Percentiles rank a stretch among this genome's conserved stretches.
Evolutionary conservation across 2,888 invertebrate species (phyloP).

Genomic region (Drosophila helvetica): DNA sequence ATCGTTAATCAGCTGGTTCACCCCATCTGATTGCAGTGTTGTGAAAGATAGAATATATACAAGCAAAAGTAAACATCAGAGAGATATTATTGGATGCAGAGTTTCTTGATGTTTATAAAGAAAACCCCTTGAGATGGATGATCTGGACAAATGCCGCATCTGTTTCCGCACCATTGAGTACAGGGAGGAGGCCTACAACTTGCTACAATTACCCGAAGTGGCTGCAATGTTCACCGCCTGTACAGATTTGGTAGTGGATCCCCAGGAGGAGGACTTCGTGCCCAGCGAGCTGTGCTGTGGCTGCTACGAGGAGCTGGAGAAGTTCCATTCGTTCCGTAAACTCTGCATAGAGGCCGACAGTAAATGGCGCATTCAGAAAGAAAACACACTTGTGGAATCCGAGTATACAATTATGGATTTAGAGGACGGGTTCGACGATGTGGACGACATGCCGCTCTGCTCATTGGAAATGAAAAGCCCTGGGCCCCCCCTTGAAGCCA

Average conservation of each 20-base stretch:
- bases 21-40: neutral
- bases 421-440: neutral
- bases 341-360: slow-evolving; percentile 56
- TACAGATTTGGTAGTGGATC: slow-evolving; percentile 57
- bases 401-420: neutral
- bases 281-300: slow-evolving; percentile 54
- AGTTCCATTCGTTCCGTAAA: slow-evolving; percentile 51
- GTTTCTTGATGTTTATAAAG: neutral
- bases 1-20: slow-evolving; percentile 21
- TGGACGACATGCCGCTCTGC: neutral
- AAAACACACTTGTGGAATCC: neutral
- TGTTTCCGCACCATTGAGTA: slow-evolving; percentile 43
- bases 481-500: neutral
- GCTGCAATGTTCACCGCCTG: slow-evolving; percentile 69
- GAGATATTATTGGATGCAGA: neutral
- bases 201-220: slow-evolving; percentile 55
- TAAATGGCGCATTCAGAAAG: slow-evolving; percentile 35
- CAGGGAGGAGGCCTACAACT: slow-evolving; percentile 40
- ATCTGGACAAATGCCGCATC: slow-evolving; percentile 52
- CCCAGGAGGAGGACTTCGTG: slow-evolving; percentile 36
- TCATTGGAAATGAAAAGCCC: neutral
- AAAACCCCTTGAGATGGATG: slow-evolving; percentile 16
- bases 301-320: slow-evolving; percentile 51
- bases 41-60: slow-evolving; percentile 8
- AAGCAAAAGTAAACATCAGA: slow-evolving; percentile 6